A percentile compares a stretch with the other conserved stretches of the same genome.
phyloP scores from a whole-genome alignment of 2,888 invertebrate species.

The Conops quadrifasciatus region DNA sequence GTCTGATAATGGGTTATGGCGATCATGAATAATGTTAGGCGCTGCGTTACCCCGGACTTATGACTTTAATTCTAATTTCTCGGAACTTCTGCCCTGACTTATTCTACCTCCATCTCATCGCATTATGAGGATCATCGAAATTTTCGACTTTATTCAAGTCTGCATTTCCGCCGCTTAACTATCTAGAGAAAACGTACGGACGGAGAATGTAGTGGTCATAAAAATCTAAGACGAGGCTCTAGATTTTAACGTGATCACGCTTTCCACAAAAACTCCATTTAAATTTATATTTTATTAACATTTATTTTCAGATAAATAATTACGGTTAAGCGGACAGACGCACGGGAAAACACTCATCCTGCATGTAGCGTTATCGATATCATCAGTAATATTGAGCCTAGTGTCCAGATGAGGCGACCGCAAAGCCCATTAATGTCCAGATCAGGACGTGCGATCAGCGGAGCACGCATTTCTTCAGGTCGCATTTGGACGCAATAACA shows the following conservation, averaged over 20 bases:
- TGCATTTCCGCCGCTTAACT: too few species aligned
- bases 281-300: constrained; percentile 34
- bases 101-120: too few species aligned
- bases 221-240: too few species aligned
- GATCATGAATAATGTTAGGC: too few species aligned
- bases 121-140: too few species aligned
- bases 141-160: too few species aligned
- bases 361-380: constrained; percentile 2
- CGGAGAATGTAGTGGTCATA: too few species aligned
- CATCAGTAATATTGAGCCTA: constrained; percentile 12
- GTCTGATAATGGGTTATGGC: too few species aligned
- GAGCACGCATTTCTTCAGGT: constrained; percentile 18
- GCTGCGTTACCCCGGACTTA: too few species aligned
- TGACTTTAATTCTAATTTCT: too few species aligned
- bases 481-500: constrained; percentile 4
- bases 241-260: constrained; percentile 34
- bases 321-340: constrained; percentile 14
- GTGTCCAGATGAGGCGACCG: constrained; percentile 15
- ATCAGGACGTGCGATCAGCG: constrained; percentile 33
- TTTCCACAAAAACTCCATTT: constrained; percentile 20
- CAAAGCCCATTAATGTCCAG: constrained; percentile 28
- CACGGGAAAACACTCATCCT: background rate
- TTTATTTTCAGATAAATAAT: constrained; percentile 34
- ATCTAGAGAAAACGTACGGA: too few species aligned
- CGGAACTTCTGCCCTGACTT: too few species aligned